phyloP scores from a whole-genome alignment of 2,797 vertebrate genomes.

The Acrocephalus scirpaceus region DNA sequence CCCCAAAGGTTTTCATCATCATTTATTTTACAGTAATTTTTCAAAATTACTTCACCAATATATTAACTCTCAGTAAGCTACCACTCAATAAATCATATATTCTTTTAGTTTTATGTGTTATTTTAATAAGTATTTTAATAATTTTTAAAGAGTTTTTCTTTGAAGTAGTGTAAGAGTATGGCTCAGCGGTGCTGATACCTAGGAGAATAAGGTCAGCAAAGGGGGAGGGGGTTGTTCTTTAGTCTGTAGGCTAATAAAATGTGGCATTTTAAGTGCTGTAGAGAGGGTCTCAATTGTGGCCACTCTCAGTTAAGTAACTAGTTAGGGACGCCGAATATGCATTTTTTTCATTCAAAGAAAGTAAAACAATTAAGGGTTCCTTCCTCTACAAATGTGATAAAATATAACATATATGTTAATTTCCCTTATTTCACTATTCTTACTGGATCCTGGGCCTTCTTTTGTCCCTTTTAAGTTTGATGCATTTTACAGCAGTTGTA shows the following conservation, averaged over 20 bases:
- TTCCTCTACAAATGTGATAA: neutral
- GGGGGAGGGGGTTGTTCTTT: neutral
- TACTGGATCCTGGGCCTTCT: neutral
- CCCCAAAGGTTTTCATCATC: neutral
- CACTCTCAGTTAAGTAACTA: neutral
- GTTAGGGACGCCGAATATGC: neutral
- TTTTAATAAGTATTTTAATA: neutral
- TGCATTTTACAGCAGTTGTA: neutral
- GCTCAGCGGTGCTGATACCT: neutral
- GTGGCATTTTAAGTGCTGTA: slow-evolving; percentile 44
- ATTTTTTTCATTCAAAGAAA: neutral
- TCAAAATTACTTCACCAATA: neutral
- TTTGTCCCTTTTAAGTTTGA: neutral
- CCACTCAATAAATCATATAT: neutral
- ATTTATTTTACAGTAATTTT: neutral
- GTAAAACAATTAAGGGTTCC: neutral
- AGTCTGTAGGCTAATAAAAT: slow-evolving; percentile 17
- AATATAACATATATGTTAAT: neutral
- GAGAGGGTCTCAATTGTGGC: neutral
- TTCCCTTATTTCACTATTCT: neutral
- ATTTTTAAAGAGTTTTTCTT: neutral
- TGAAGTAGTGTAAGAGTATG: neutral
- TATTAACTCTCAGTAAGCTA: neutral
- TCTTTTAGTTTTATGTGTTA: neutral
- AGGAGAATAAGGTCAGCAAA: neutral